Conservation (phyloP, 2,797 vertebrate genomes). For the Lepus townsendii region DNA sequence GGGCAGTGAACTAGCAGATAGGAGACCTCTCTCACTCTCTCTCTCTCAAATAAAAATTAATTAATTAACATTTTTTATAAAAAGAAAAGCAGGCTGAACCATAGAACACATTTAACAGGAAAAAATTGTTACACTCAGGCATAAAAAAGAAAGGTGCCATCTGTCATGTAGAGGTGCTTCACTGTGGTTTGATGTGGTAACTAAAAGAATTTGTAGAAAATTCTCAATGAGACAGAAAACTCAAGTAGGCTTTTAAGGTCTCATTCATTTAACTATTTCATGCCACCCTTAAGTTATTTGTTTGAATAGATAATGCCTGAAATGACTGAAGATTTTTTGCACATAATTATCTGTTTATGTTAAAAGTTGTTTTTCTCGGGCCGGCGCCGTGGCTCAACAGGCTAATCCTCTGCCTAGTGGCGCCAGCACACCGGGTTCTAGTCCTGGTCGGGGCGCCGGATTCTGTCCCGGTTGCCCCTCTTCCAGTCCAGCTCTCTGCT, state of each 20-base stretch:
- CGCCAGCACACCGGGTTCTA: no score
- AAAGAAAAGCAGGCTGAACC: background rate
- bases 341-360: constrained; percentile 10
- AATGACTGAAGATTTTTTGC: constrained; percentile 43
- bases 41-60: no score
- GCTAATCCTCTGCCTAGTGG: no score
- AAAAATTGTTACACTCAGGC: constrained; percentile 56
- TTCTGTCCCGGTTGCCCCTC: no score
- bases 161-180: constrained; percentile 10
- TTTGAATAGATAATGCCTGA: constrained; percentile 58
- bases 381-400: no score
- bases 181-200: constrained; percentile 60
- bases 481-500: no score
- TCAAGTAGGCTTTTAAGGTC: constrained; percentile 56
- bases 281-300: constrained; percentile 43
- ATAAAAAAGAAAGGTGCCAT: constrained; percentile 54
- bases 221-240: constrained; percentile 45
- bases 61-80: no score
- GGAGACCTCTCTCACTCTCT: no score
- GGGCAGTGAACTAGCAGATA: no score
- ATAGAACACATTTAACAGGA: constrained; percentile 38
- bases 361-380: background rate
- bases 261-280: constrained; percentile 53
- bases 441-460: no score
- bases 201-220: constrained; percentile 58